Evolutionary conservation across 2,888 invertebrate species (phyloP), one percentile per base, ranked within the genome.

Genomic region (Habrosyne pyritoides): DNA sequence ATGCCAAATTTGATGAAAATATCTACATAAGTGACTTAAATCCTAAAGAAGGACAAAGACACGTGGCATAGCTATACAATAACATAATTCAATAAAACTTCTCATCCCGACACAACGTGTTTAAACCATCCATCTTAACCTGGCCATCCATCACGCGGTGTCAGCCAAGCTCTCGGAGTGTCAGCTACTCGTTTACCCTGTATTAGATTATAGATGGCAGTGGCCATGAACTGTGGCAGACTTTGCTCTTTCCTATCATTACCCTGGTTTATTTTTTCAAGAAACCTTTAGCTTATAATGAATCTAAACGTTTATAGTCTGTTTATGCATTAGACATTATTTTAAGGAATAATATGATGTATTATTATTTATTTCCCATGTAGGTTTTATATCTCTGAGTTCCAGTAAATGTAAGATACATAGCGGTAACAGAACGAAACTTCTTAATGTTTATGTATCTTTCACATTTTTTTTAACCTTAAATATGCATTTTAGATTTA

Each of bases 131-230:
- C 49, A 63, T 63, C 65, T 65, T 55, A 52, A 28, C 52, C 55
- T 21, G 49, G 59, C 53, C 54, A 69, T 69, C 61, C 49, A 69
- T 69, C 63, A 66, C 50, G 18, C 51, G 36, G 48, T 64, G 59
- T 59, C 62, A 48, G 47, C 8, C 49, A 12, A 47, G 42, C 10
- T 26, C 14, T 10, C 42, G 2, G 24, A 49, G 36, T 55, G 61
- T 61, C 56, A 56, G 53, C 56, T 51, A 56, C 51, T 55, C 53
- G 55, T 53, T 56, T 53, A 58, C 55, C 60, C 46, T 21, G 52
- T 12, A 10, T 53, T 50, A 50, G 50, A 50, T 50, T 50, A 50
- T 5, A n/a, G 30, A 18, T 42, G 18, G 8, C 18, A 18, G 18
- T 42, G 42, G 14, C 42, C 42, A 8, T 42, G 42, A 42, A 42